Base-by-base conservation (phyloP, 2,113 vertebrate genomes). In the Petroica traversi region DNA sequence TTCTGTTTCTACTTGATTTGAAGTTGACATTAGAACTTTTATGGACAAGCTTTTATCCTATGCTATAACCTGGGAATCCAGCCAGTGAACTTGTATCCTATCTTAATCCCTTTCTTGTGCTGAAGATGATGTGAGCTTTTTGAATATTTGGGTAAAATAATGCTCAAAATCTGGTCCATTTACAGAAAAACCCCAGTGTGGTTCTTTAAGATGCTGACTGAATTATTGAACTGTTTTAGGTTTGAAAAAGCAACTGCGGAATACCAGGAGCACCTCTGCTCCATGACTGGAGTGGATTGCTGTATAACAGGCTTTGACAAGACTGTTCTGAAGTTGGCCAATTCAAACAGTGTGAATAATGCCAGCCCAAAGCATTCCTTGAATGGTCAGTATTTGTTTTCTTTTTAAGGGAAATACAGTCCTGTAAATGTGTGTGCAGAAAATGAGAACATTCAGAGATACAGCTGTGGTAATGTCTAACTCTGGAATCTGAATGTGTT, bases 221-320 rank as follows among this genome's bases (percentile, higher is more conserved):
- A 85, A 41, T 61, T 46, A 46, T 57, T 91, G 13, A 82, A 85
- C 41, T 54, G 34, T 91, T 97, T 29, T 74, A 99, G 99, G 97
- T 99, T 99, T 98, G 99, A 99, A 96, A 99, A 99, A 95, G 99
- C 99, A 15, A 98, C 99, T 23, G 97, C 97, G 11, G 99, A 99
- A 48, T 99, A 99, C 96, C 99, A 99, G 93, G 99, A 99, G 91
- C 99, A 99, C 83, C 98, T 99, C 11, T 99, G 98, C 94, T 98
- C 99, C 29, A 98, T 99, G 92, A 99, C 99, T 5, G 99, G 99
- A 6, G 97, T 98, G 41, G 99, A 99, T 96, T 99, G 99, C 97
- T 99, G 98, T 78, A 98, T 99, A 52, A 98, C 99, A 85, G 98
- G 98, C 93, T 98, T 99, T 19, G 99, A 99, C 86, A 98, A 98